These are phyloP conservation scores for Pocillopora grandis DNA, from an alignment of 92 coral and sea anemone species.

Conservation along the genomic window DNA sequence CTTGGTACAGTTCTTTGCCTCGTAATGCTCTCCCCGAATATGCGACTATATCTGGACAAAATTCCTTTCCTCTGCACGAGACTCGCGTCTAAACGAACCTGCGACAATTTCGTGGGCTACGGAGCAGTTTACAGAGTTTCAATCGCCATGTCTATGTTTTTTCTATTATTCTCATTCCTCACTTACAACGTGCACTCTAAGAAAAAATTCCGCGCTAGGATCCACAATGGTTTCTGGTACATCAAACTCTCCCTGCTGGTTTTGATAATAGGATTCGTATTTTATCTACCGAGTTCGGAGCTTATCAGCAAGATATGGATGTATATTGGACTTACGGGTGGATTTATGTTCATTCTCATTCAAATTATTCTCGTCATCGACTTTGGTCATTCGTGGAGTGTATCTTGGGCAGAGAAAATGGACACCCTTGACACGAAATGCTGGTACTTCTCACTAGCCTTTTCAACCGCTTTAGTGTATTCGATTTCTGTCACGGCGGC, in stretches of 20 bases:
- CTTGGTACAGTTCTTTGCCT: constrained; percentile 76
- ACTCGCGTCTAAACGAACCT: constrained; percentile 72
- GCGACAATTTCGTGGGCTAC: constrained; percentile 91
- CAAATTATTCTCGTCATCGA: constrained; percentile 91
- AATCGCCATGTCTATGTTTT: constrained; percentile 81
- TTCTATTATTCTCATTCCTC: constrained; percentile 57
- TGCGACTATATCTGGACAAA: constrained; percentile 71
- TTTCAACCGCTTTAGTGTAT: constrained; percentile 88
- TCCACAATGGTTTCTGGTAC: constrained; percentile 97
- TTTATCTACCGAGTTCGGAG: constrained; percentile 75
- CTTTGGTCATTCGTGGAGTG: constrained; percentile 98
- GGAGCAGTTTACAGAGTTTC: constrained; percentile 95
- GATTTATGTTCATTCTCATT: constrained; percentile 84
- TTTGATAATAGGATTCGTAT: constrained; percentile 64
- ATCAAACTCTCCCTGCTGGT: constrained; percentile 81
- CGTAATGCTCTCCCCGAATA: constrained; percentile 83
- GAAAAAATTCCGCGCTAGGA: constrained; percentile 83
- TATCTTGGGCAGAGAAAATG: constrained; percentile 95
- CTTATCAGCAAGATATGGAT: constrained; percentile 83
- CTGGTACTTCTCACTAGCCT: constrained; percentile 92
- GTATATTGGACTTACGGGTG: constrained; percentile 94
- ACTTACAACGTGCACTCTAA: constrained; percentile 84
- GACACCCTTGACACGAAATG: constrained; percentile 88
- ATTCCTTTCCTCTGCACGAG: constrained; percentile 92
- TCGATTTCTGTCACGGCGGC: constrained; percentile 86